phyloP scores from a whole-genome alignment of 2,888 invertebrate species.

The Melipona bicolor region DNA sequence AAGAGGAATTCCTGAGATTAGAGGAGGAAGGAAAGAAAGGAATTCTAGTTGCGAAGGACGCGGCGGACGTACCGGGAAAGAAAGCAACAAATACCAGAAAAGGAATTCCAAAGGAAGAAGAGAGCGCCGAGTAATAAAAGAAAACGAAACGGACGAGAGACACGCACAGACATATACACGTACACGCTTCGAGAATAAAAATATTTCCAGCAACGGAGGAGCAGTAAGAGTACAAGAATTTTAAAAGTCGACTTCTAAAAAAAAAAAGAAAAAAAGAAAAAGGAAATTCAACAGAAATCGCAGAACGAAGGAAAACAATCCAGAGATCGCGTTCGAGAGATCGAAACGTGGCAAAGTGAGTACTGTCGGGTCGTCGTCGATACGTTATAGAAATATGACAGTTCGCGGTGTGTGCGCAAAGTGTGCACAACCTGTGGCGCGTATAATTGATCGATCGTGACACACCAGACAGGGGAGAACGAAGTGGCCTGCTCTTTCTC shows the following conservation, averaged over 20 bases:
- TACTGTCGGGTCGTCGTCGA: not conserved
- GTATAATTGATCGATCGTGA: conserved; percentile 46
- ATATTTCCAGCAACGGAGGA: no score
- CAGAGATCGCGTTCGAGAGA: no score
- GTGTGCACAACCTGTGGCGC: not conserved
- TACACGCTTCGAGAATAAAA: no score
- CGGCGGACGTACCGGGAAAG: not conserved
- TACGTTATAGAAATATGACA: not conserved
- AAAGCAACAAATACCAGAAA: not conserved
- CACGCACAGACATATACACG: no score
- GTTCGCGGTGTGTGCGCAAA: not conserved
- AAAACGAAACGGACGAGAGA: not conserved
- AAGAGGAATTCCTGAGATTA: not conserved
- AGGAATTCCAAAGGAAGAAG: not conserved
- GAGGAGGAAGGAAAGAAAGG: not conserved
- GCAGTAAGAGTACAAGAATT: no score
- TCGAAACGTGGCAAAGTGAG: not conserved
- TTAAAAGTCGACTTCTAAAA: no score
- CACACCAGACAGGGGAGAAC: conserved; percentile 46
- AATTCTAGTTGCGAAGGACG: not conserved
- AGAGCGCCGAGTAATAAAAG: not conserved
- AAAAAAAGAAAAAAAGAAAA: not conserved
- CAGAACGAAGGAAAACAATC: not conserved
- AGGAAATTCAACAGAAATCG: no score
- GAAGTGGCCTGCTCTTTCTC: conserved; percentile 43